These are phyloP conservation scores for Protaetia brevitarsis DNA, from an alignment of 1,140 invertebrate species.

Conservation along the genomic window DNA sequence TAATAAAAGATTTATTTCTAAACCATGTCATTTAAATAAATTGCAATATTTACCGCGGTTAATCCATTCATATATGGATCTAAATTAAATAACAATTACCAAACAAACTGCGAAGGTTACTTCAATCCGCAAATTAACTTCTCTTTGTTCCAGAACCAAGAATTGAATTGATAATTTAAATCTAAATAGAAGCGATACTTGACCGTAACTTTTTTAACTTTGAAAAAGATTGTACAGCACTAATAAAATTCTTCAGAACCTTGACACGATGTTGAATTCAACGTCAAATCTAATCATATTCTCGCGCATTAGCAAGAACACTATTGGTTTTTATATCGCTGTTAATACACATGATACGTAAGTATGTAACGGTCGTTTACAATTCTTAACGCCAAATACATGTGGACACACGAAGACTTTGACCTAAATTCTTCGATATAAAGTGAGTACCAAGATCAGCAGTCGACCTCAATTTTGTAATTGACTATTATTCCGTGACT, in stretches of 20 bases:
- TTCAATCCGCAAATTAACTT: too few relatives aligned
- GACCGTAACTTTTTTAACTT: too few relatives aligned
- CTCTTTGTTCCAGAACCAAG: too few relatives aligned
- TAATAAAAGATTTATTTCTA: too few relatives aligned
- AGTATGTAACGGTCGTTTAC: not conserved
- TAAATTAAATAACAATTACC: too few relatives aligned
- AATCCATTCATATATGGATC: too few relatives aligned
- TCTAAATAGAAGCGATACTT: too few relatives aligned
- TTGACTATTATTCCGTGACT: conserved; percentile 16
- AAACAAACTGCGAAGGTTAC: too few relatives aligned
- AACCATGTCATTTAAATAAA: too few relatives aligned
- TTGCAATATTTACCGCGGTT: too few relatives aligned
- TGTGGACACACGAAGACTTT: conserved; percentile 7
- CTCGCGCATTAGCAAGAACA: not conserved
- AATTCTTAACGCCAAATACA: not conserved
- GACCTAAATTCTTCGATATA: not conserved
- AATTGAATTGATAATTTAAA: too few relatives aligned
- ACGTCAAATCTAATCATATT: not conserved
- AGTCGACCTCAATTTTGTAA: conserved; percentile 6
- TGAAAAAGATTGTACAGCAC: too few relatives aligned
- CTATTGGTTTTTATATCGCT: not conserved
- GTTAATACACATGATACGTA: not conserved
- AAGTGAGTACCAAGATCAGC: conserved; percentile 14
- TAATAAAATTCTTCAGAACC: not conserved
- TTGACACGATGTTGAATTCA: not conserved